Evolutionary conservation across 2,113 vertebrate species (phyloP).

Genomic region (Sceloporus tristichus): DNA sequence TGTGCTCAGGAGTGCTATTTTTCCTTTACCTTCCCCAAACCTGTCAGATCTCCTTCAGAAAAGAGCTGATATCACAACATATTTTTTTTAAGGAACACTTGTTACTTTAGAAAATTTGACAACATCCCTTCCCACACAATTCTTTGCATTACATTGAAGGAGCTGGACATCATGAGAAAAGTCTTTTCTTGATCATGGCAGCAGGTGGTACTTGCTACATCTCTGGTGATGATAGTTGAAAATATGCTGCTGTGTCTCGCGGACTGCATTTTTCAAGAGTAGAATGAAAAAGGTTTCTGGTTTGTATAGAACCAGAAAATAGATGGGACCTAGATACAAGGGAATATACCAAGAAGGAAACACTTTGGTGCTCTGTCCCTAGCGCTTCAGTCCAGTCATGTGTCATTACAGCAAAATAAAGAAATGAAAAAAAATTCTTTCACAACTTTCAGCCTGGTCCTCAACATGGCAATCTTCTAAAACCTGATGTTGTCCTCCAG

Average conservation of each 20-base stretch:
- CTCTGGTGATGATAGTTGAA: background rate
- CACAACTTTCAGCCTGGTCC: background rate
- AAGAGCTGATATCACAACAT: background rate
- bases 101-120: background rate
- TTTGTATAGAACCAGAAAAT: background rate
- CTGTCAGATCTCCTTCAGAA: background rate
- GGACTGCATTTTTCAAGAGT: background rate
- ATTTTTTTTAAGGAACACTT: background rate
- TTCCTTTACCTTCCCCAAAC: slow-evolving; percentile 18
- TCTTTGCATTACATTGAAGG: background rate
- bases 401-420: background rate
- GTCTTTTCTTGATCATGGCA: background rate
- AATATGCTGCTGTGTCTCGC: background rate
- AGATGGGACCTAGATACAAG: background rate
- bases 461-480: background rate
- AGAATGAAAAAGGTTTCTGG: background rate
- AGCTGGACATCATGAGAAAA: slow-evolving; percentile 11
- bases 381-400: background rate
- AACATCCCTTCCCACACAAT: background rate
- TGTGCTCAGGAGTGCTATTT: slow-evolving; percentile 3
- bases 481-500: background rate
- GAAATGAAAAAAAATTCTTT: background rate
- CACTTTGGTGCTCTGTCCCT: background rate
- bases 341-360: background rate
- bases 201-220: slow-evolving; percentile 13